Evolutionary conservation across 2,797 vertebrate genomes (phyloP).

Genomic region (Falco concolor): DNA sequence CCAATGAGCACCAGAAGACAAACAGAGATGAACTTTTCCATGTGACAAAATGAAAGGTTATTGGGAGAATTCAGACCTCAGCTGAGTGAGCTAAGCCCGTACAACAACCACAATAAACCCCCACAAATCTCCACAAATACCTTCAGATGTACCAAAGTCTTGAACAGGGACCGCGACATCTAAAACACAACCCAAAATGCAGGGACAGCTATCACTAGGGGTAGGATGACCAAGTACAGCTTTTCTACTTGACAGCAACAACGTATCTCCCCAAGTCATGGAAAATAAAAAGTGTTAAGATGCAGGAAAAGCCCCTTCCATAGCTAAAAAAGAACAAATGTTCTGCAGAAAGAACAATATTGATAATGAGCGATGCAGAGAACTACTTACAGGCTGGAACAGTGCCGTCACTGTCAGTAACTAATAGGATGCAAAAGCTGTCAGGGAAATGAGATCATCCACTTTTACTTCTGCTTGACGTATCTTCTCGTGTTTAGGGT

Average conservation of each 20-base stretch:
- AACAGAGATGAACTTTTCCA: neutral
- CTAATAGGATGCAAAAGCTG: neutral
- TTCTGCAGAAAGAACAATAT: neutral
- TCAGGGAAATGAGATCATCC: neutral
- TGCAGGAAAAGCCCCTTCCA: neutral
- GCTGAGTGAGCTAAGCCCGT: neutral
- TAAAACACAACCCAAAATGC: neutral
- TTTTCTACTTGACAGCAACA: neutral
- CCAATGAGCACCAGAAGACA: neutral
- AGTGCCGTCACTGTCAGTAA: neutral
- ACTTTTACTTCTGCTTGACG: neutral
- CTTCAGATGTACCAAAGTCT: neutral
- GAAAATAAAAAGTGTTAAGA: neutral
- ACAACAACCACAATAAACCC: accelerated
- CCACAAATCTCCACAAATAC: neutral
- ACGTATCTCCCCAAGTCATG: neutral
- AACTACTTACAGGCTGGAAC: neutral
- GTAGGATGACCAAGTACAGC: neutral
- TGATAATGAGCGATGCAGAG: neutral
- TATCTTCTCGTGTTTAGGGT: neutral
- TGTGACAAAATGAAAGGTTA: neutral
- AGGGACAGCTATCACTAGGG: neutral
- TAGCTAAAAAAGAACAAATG: neutral
- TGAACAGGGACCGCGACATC: neutral
- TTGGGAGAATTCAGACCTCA: neutral